Base-by-base conservation (phyloP, 92 coral and sea anemone genomes). In the Blastomussa wellsi region DNA sequence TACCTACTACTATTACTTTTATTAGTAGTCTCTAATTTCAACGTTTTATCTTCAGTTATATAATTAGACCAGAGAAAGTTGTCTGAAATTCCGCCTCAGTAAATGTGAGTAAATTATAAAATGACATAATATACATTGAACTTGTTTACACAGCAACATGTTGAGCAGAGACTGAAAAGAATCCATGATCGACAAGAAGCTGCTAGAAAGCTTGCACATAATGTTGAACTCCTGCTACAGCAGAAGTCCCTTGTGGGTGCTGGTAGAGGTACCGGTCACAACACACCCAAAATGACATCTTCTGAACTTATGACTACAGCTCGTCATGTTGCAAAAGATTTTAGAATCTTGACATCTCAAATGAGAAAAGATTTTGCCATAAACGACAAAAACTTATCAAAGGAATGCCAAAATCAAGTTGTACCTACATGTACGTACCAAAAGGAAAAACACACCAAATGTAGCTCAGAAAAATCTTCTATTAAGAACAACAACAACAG, bases 121-220 rank as follows among this genome's bases (percentile, higher is more conserved):
- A 20, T 28, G 41, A 35, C 19, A 15, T 15, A 65, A 10, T 5
- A 2, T 67, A 31, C 7, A 17, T 2, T 1, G 7, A 17, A 36
- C 14, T 51, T 64, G 76, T 57, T 59, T 79, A 49, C 24, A 65
- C 79, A 96, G 99, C 90, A 93, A 86, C 91, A 87, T 66, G 79
- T 87, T 85, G 95, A 89, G 78, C 93, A 91, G 47, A 89, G 92
- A 72, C 79, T 96, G 29, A 88, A 95, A 89, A 89, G 98, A 84
- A 96, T 96, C 72, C 95, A 93, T 71, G 91, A 89, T n/a, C 87
- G 98, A 88, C 98, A 96, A 82, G 98, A 96, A 74, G 91, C 94
- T 14, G 94, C 97, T 15, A 88, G 89, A 90, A 94, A 90, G 85
- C 97, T 96, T 73, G 96, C 95, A 51, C 83, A 91, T 48, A 94